phyloP scores from a whole-genome alignment of 2,113 vertebrate species.

The Hippocampus abdominalis region DNA sequence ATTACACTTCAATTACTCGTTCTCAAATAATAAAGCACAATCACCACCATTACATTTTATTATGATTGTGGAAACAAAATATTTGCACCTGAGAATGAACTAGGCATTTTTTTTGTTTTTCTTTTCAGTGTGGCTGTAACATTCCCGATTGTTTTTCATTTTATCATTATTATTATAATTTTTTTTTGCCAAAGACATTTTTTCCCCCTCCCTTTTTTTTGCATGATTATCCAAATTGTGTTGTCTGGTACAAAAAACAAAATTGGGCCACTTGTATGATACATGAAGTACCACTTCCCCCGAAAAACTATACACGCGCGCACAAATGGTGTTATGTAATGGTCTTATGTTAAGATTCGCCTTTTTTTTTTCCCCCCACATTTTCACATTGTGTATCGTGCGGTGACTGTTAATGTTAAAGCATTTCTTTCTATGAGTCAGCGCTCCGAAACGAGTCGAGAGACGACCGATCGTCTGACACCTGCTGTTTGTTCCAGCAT shows the following conservation, averaged over 20 bases:
- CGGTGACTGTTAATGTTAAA: slow-evolving; percentile 45
- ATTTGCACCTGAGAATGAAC: neutral
- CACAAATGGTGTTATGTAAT: slow-evolving; percentile 1
- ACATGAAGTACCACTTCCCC: slow-evolving; percentile 9
- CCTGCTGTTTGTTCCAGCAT: slow-evolving; percentile 20
- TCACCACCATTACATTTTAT: neutral
- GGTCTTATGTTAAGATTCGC: slow-evolving; percentile 3
- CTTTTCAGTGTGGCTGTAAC: neutral
- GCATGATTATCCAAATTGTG: neutral
- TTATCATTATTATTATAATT: no score
- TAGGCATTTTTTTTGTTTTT: neutral
- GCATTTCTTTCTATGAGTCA: slow-evolving; percentile 48
- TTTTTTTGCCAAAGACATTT: slow-evolving; percentile 56
- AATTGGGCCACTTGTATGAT: neutral
- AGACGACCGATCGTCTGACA: slow-evolving; percentile 29
- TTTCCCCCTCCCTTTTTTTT: slow-evolving; percentile 20
- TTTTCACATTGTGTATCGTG: slow-evolving; percentile 28
- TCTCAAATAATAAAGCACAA: neutral
- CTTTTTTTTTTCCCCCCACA: neutral
- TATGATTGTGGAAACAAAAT: neutral
- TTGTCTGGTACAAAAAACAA: neutral
- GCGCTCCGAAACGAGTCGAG: slow-evolving; percentile 30
- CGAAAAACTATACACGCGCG: neutral
- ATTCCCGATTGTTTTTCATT: no score
- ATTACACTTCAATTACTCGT: neutral